These are phyloP conservation scores for Sylvicola cinctus DNA, from an alignment of 2,888 invertebrate species.

Conservation along the genomic window DNA sequence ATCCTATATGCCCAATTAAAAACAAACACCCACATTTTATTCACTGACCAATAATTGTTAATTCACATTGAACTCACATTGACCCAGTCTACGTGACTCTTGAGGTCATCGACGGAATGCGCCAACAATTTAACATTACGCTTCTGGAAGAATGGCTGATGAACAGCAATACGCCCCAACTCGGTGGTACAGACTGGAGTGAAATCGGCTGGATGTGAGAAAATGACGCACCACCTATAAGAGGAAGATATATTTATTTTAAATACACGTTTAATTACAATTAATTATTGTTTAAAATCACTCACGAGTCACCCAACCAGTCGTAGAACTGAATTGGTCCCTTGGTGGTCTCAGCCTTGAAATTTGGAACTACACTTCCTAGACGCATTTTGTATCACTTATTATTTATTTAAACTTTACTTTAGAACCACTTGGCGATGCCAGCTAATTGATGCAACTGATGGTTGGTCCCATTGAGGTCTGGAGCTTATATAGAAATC, in stretches of 20 bases:
- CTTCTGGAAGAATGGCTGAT: slow-evolving; percentile 44
- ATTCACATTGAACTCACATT: slow-evolving; percentile 27
- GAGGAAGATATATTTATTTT: background rate
- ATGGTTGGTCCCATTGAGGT: background rate
- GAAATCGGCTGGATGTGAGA: slow-evolving; percentile 76
- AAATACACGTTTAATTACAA: slow-evolving; percentile 9
- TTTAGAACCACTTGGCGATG: too few species aligned
- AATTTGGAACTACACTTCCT: slow-evolving; percentile 56
- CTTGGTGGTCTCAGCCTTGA: slow-evolving; percentile 46
- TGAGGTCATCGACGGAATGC: slow-evolving; percentile 55
- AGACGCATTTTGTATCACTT: slow-evolving; percentile 32
- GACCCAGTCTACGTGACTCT: slow-evolving; percentile 58
- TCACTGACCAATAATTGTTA: too few species aligned
- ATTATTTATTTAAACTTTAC: too few species aligned
- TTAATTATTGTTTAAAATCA: slow-evolving; percentile 8
- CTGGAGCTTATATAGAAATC: background rate
- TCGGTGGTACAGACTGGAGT: slow-evolving; percentile 85
- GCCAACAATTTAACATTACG: slow-evolving; percentile 57
- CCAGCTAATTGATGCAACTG: too few species aligned
- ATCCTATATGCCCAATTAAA: slow-evolving; percentile 22
- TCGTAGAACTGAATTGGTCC: slow-evolving; percentile 57
- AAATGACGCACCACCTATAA: slow-evolving; percentile 62
- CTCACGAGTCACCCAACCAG: slow-evolving; percentile 59
- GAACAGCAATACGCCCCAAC: slow-evolving; percentile 50
- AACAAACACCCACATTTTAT: too few species aligned